Percentiles rank a stretch among this genome's conserved stretches.
These are phyloP conservation scores for Silurus aristotelis DNA, from an alignment of 2,797 vertebrate genomes.

Conservation along the genomic window DNA sequence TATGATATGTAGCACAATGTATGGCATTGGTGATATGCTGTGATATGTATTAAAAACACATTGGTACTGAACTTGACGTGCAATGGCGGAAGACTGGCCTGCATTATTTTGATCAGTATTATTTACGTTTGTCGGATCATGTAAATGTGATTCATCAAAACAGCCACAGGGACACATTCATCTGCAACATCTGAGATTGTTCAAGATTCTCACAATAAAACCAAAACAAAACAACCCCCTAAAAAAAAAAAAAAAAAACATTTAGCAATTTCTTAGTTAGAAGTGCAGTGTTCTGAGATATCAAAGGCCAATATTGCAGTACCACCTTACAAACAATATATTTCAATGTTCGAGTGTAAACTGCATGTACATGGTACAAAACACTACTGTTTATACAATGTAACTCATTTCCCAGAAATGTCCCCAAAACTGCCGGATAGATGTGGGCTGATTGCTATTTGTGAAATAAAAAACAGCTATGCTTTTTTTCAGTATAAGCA, in stretches of 20 bases:
- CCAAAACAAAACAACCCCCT: neutral
- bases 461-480: slow-evolving; percentile 14
- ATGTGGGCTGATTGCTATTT: slow-evolving; percentile 41
- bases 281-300: neutral
- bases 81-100: slow-evolving; percentile 18
- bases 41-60: slow-evolving; percentile 37
- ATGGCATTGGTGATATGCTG: neutral
- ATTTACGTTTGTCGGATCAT: slow-evolving; percentile 41
- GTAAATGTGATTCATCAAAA: slow-evolving; percentile 41
- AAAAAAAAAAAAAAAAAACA: neutral
- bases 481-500: slow-evolving; percentile 12
- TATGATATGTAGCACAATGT: neutral
- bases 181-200: slow-evolving; percentile 31
- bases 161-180: slow-evolving; percentile 28
- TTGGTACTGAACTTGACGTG: slow-evolving; percentile 26
- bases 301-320: slow-evolving; percentile 19
- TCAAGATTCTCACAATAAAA: slow-evolving; percentile 30
- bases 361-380: slow-evolving; percentile 32
- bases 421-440: neutral
- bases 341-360: neutral
- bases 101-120: slow-evolving; percentile 31
- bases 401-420: neutral
- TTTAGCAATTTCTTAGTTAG: slow-evolving; percentile 4
- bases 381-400: neutral
- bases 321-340: neutral